A percentile compares a stretch with the other conserved stretches of the same genome.
phyloP scores from a whole-genome alignment of 2,113 vertebrate species.

The Bungarus multicinctus region DNA sequence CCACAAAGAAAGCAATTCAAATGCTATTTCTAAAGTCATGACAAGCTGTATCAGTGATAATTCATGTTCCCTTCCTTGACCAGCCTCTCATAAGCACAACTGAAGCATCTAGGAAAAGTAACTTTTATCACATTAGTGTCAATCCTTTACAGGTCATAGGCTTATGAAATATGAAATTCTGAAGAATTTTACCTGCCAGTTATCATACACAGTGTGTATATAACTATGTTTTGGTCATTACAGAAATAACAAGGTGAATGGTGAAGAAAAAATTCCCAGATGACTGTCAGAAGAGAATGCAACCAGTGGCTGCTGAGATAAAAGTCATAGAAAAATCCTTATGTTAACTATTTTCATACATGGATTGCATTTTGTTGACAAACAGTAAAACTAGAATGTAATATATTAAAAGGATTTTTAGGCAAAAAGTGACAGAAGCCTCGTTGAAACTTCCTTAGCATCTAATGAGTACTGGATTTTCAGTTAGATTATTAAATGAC shows the following conservation, averaged over 20 bases:
- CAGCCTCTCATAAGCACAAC: slow-evolving; percentile 22
- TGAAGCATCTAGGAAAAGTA: background rate
- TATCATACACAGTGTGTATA: background rate
- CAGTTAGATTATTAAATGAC: background rate
- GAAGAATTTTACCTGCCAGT: slow-evolving; percentile 18
- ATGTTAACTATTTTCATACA: slow-evolving; percentile 47
- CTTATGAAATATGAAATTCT: background rate
- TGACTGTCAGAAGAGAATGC: slow-evolving; percentile 24
- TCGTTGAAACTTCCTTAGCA: background rate
- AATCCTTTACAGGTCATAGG: background rate
- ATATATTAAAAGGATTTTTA: slow-evolving; percentile 3
- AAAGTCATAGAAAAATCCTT: slow-evolving; percentile 58
- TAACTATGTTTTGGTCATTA: slow-evolving; percentile 46
- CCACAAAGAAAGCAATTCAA: slow-evolving; percentile 43
- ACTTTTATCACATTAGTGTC: slow-evolving; percentile 11
- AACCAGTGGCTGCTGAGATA: slow-evolving; percentile 53
- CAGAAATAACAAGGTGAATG: slow-evolving; percentile 39
- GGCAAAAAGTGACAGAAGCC: background rate
- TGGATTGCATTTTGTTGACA: slow-evolving; percentile 20
- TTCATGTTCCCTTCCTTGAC: slow-evolving; percentile 33
- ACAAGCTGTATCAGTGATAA: slow-evolving; percentile 35
- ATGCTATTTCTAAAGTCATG: slow-evolving; percentile 32
- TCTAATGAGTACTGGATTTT: background rate
- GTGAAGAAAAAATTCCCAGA: slow-evolving; percentile 38
- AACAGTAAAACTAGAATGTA: slow-evolving; percentile 38